Evolutionary conservation across 2,113 vertebrate species (phyloP).

Genomic region (Eonycteris spelaea): DNA sequence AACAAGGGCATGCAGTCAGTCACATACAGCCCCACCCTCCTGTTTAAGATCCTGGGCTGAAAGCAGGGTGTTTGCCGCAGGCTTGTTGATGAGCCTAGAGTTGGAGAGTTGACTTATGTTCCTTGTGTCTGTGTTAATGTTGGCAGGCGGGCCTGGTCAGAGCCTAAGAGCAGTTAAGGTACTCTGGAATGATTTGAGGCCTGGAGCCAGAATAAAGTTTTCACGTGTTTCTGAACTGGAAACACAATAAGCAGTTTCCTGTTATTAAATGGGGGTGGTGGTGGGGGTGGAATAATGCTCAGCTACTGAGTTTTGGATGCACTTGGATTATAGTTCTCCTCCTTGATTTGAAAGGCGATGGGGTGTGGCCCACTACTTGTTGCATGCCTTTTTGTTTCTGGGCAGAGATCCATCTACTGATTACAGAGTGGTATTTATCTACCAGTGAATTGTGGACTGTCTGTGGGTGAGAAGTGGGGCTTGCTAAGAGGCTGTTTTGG

Average conservation of each 20-base stretch:
- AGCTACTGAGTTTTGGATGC: not conserved
- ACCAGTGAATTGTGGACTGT: not conserved
- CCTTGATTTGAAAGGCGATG: not conserved
- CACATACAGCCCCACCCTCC: not conserved
- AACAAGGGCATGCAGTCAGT: not conserved
- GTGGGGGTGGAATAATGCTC: conserved; percentile 14
- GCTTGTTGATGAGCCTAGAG: not conserved
- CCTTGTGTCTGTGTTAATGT: not conserved
- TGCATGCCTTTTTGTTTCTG: not conserved
- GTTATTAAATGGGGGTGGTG: conserved; percentile 25
- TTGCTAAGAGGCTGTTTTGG: not conserved
- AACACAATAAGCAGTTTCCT: conserved; percentile 51
- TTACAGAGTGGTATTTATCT: not conserved
- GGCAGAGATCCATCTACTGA: not conserved
- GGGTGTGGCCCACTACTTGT: not conserved
- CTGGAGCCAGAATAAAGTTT: conserved; percentile 47
- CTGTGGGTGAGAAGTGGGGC: not conserved
- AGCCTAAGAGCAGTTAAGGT: conserved; percentile 20
- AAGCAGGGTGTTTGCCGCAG: not conserved
- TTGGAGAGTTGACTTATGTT: not conserved
- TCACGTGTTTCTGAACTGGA: conserved; percentile 20
- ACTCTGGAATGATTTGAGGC: not conserved
- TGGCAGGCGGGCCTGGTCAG: conserved; percentile 15
- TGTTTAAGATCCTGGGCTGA: not conserved
- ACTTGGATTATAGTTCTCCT: conserved; percentile 9